These are phyloP conservation scores for Sapajus apella DNA, from an alignment of 2,113 vertebrate genomes.

Conservation along the genomic window DNA sequence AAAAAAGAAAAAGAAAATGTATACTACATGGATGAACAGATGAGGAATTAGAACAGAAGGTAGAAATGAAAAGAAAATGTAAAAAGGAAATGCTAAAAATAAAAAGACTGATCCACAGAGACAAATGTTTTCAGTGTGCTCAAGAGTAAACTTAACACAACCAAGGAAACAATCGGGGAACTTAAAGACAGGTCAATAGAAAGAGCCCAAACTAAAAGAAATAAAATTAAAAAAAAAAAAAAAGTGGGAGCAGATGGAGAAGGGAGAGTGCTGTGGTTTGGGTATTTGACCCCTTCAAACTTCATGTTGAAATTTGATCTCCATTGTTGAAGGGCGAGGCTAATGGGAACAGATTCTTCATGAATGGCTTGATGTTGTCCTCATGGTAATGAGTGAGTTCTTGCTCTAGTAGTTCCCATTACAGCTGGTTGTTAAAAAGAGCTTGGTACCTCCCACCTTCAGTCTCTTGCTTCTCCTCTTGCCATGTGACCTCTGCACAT, in stretches of 20 bases:
- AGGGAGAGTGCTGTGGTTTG: not conserved
- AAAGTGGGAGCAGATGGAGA: not conserved
- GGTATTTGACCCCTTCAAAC: not conserved
- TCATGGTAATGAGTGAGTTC: not conserved
- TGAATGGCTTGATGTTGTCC: not conserved
- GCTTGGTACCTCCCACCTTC: not conserved
- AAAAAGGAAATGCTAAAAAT: not conserved
- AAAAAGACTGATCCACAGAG: not conserved
- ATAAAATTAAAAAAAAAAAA: not conserved
- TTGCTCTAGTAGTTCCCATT: not conserved
- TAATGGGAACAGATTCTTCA: not conserved
- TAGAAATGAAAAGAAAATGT: not conserved
- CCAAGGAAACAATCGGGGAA: not conserved
- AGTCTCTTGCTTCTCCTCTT: not conserved
- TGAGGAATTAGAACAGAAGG: not conserved
- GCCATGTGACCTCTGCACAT: not conserved
- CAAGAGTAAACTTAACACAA: not conserved
- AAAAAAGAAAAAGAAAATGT: not conserved
- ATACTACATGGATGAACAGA: not conserved
- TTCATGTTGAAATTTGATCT: not conserved
- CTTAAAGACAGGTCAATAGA: not conserved
- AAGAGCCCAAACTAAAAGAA: not conserved
- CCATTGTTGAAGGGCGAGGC: not conserved
- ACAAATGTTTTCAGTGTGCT: not conserved
- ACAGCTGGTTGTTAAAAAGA: not conserved